phyloP scores from a whole-genome alignment of 2,797 vertebrate species.

The Sebastes flavidus region DNA sequence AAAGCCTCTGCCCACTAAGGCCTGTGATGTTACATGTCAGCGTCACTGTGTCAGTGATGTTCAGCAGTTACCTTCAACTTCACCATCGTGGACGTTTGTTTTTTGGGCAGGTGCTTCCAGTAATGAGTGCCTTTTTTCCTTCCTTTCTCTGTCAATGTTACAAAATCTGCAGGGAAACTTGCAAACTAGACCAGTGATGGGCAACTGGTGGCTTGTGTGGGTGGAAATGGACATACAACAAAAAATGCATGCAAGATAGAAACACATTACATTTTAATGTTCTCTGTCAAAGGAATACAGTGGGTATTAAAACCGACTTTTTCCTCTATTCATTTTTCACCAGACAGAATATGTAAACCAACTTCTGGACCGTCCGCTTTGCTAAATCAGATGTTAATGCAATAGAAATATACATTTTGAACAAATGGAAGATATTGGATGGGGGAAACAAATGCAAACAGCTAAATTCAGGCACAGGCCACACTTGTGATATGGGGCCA shows the following conservation, averaged over 20 bases:
- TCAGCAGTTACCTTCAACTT: background rate
- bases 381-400: background rate
- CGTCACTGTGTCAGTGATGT: background rate
- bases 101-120: background rate
- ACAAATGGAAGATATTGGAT: background rate
- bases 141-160: slow-evolving; percentile 6
- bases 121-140: slow-evolving; percentile 31
- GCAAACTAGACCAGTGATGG: slow-evolving; percentile 7
- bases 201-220: background rate
- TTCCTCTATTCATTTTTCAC: background rate
- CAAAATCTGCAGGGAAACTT: slow-evolving; percentile 4
- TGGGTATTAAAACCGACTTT: background rate
- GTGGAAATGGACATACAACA: background rate
- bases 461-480: background rate
- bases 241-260: slow-evolving; percentile 3
- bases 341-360: background rate
- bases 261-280: background rate
- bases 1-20: background rate
- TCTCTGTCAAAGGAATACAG: background rate
- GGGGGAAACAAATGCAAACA: background rate
- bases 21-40: slow-evolving; percentile 2
- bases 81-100: background rate
- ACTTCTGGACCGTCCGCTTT: background rate
- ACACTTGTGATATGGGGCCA: background rate
- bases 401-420: background rate